These are phyloP conservation scores for Hestina assimilis DNA, from an alignment of 1,140 invertebrate genomes.

Conservation along the genomic window DNA sequence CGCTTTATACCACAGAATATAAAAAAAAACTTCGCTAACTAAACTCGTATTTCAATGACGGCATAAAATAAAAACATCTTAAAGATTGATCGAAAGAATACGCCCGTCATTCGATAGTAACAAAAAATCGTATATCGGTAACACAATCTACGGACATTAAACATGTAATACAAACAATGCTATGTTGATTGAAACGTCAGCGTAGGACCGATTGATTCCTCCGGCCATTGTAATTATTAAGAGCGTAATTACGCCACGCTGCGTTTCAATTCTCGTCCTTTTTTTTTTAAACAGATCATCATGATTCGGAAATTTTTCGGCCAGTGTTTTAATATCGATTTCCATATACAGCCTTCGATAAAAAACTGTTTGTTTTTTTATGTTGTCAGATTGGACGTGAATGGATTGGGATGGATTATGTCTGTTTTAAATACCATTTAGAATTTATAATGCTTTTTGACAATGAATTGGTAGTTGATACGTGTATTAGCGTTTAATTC, in stretches of 20 bases:
- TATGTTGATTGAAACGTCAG: constrained; percentile 72
- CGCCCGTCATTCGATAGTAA: constrained; percentile 42
- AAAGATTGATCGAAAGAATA: constrained; percentile 37
- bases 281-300: constrained; percentile 32
- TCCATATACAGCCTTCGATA: constrained; percentile 37
- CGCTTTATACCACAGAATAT: background rate
- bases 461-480: constrained; percentile 20
- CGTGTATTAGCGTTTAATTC: constrained; percentile 8
- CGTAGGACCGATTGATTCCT: constrained; percentile 39
- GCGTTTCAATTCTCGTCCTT: constrained; percentile 37
- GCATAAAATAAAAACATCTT: constrained; percentile 35
- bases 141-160: constrained; percentile 71
- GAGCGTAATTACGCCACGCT: constrained; percentile 39
- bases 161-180: constrained; percentile 72
- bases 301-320: constrained; percentile 41
- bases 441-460: constrained; percentile 3
- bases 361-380: constrained; percentile 35
- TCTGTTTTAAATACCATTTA: constrained; percentile 14
- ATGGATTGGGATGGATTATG: constrained; percentile 27
- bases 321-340: constrained; percentile 48
- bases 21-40: constrained; percentile 7
- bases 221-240: constrained; percentile 42
- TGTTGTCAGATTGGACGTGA: constrained; percentile 27
- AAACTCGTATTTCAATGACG: constrained; percentile 28
- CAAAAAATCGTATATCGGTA: constrained; percentile 69